A percentile compares a stretch with the other conserved stretches of the same genome.
Conservation (phyloP, 1,140 invertebrate genomes). For the Scaptomyza hsui region DNA sequence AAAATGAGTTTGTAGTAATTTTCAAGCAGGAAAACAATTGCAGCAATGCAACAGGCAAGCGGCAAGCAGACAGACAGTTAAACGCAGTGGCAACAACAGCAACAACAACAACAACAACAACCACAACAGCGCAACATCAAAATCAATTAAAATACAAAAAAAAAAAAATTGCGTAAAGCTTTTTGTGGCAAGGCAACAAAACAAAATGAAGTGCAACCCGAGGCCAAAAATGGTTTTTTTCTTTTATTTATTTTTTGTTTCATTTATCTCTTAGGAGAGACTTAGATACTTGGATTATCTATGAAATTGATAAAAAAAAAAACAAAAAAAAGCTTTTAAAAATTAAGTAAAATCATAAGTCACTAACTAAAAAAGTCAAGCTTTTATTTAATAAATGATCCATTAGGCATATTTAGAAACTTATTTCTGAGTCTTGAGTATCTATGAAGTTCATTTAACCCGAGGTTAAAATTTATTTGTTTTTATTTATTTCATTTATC, state of each 20-base stretch:
- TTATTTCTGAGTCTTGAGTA: too few species aligned
- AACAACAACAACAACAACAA: constrained; percentile 20
- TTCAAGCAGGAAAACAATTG: constrained; percentile 50
- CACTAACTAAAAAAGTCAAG: too few species aligned
- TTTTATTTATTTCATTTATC: too few species aligned
- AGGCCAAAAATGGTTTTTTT: not conserved
- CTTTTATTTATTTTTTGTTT: too few species aligned
- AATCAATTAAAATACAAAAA: constrained; percentile 16
- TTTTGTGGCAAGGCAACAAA: constrained; percentile 9
- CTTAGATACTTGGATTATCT: not conserved
- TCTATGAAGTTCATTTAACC: too few species aligned
- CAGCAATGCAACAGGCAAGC: constrained; percentile 17
- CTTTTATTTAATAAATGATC: too few species aligned
- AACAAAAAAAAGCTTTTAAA: too few species aligned
- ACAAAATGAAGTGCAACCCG: constrained; percentile 10
- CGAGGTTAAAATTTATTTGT: too few species aligned
- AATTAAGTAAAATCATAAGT: too few species aligned
- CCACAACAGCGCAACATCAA: constrained; percentile 8
- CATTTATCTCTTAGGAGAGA: not conserved
- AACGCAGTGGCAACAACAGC: constrained; percentile 2
- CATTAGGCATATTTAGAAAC: too few species aligned
- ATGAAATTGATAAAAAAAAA: not conserved
- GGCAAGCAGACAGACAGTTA: constrained; percentile 20
- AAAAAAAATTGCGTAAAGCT: constrained; percentile 44
- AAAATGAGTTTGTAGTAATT: constrained; percentile 61